Conservation (phyloP, 2,888 invertebrate species). For the Heliconius cydno region DNA sequence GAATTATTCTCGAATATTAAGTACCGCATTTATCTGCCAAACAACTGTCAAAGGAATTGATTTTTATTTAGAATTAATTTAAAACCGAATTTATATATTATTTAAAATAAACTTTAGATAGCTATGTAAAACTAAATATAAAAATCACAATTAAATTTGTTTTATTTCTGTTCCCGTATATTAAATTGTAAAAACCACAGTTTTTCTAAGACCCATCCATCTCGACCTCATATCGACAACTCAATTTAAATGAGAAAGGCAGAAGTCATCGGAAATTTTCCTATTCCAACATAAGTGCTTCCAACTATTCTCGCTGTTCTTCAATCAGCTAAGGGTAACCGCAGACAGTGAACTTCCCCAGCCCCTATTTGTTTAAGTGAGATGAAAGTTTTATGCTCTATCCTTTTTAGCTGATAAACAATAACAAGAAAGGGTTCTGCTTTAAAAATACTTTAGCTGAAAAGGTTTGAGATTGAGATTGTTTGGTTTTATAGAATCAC, state of each 20-base stretch:
- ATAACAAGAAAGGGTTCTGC: conserved; percentile 16
- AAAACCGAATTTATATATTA: background rate
- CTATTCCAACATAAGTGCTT: conserved; percentile 32
- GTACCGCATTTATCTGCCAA: conserved; percentile 14
- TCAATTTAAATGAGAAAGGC: conserved; percentile 8
- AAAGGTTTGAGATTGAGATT: background rate
- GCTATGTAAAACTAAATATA: background rate
- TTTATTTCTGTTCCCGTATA: background rate
- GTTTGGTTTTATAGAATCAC: background rate
- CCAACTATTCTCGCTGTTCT: conserved; percentile 20
- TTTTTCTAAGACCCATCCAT: conserved; percentile 20
- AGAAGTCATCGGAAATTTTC: conserved; percentile 17
- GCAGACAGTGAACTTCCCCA: conserved; percentile 6
- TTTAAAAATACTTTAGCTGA: background rate
- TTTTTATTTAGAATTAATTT: background rate
- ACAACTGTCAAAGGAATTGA: background rate
- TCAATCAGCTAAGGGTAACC: conserved; percentile 17
- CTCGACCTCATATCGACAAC: conserved; percentile 17
- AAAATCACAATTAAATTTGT: background rate
- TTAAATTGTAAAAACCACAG: background rate
- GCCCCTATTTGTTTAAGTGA: conserved; percentile 32
- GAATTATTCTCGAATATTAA: conserved; percentile 38
- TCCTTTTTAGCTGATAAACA: background rate
- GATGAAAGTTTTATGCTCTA: conserved; percentile 33
- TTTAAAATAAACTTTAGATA: background rate